Conservation (phyloP, 2,888 invertebrate genomes). For the Agrochola litura region DNA sequence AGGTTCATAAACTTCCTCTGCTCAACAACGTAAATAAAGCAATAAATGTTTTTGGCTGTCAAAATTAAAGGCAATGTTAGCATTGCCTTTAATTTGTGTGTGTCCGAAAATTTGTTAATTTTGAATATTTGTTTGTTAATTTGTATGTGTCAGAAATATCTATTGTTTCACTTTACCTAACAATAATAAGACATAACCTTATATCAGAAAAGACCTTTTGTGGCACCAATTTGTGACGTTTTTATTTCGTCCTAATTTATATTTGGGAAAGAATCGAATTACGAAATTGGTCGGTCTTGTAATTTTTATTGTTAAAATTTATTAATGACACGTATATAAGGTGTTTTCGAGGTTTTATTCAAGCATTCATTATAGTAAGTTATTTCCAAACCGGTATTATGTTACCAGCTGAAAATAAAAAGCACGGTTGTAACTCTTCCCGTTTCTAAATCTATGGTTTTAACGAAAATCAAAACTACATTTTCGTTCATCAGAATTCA, state of each 20-base stretch:
- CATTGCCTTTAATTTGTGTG: no score
- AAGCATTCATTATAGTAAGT: not conserved
- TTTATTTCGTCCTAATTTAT: not conserved
- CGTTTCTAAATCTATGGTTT: not conserved
- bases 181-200: slow-evolving; percentile 22
- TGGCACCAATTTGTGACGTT: slow-evolving; percentile 28
- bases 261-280: not conserved
- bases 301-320: slow-evolving; percentile 6
- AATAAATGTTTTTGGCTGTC: no score
- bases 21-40: no score
- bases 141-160: not conserved
- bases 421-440: not conserved
- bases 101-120: no score
- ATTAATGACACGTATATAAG: not conserved
- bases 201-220: slow-evolving; percentile 18
- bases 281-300: not conserved
- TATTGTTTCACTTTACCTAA: slow-evolving; percentile 7
- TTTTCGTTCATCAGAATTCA: slow-evolving; percentile 1
- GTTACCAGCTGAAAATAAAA: not conserved
- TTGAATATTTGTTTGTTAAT: no score
- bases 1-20: not conserved
- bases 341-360: not conserved
- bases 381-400: not conserved
- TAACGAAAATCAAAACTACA: not conserved
- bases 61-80: not conserved